Evolutionary conservation across 2,888 invertebrate species (phyloP).

Genomic region (Frankliniella intonsa): DNA sequence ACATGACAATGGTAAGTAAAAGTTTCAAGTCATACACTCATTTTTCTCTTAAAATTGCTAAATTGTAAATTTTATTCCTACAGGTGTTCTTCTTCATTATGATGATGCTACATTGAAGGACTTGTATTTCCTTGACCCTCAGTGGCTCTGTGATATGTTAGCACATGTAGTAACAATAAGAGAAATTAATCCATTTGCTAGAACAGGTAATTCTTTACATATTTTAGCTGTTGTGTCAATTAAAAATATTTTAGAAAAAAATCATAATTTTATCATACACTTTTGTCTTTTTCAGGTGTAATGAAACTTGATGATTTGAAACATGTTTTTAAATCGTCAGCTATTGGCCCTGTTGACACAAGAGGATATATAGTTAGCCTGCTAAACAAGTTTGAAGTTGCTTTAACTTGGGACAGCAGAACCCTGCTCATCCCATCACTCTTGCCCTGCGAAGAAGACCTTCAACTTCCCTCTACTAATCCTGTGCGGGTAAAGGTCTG

Average conservation of each 20-base stretch:
- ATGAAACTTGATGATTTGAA: conserved; percentile 92
- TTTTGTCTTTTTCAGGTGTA: conserved; percentile 53
- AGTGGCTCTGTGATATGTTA: conserved; percentile 97
- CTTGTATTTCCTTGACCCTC: conserved; percentile 93
- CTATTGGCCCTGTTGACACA: conserved; percentile 63
- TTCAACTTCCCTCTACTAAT: conserved; percentile 47
- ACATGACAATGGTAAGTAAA: conserved; percentile 81
- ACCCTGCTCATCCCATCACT: conserved; percentile 88
- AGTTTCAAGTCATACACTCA: not conserved
- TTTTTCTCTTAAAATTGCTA: conserved; percentile 12
- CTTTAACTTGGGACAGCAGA: conserved; percentile 90
- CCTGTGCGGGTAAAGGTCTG: conserved; percentile 50
- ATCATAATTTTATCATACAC: not conserved
- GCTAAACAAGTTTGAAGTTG: conserved; percentile 95
- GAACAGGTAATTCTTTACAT: conserved; percentile 57
- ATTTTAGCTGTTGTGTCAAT: not conserved
- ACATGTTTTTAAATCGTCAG: conserved; percentile 86
- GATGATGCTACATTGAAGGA: conserved; percentile 92
- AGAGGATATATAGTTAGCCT: conserved; percentile 82
- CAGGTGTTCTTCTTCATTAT: conserved; percentile 86
- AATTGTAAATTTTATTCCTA: conserved; percentile 28
- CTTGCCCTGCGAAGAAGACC: conserved; percentile 70
- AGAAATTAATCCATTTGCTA: conserved; percentile 95
- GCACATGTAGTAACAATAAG: conserved; percentile 94
- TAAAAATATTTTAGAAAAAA: not conserved